Conservation (phyloP, 2,113 vertebrate species). For the Nettapus auritus region DNA sequence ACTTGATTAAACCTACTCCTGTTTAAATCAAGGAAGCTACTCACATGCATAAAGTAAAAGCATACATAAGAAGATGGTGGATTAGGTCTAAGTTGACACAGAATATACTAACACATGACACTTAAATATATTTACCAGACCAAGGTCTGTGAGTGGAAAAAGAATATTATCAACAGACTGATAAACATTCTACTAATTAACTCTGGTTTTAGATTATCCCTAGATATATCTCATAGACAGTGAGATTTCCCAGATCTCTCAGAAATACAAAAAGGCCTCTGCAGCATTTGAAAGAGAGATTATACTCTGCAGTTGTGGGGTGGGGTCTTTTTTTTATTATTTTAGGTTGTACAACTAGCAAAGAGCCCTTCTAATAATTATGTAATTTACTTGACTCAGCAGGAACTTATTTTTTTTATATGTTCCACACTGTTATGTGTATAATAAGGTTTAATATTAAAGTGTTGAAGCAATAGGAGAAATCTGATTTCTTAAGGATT, state of each 20-base stretch:
- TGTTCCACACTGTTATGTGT: conserved; percentile 18
- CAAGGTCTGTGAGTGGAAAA: conserved; percentile 10
- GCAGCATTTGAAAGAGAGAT: conserved; percentile 25
- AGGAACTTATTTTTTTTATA: conserved; percentile 60
- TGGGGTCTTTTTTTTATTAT: neutral
- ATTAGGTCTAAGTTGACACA: neutral
- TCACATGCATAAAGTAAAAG: neutral
- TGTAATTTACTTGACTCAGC: conserved; percentile 34
- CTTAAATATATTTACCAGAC: neutral
- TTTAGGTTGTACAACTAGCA: neutral
- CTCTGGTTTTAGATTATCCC: conserved; percentile 38
- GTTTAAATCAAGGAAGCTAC: neutral
- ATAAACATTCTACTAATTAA: conserved; percentile 58
- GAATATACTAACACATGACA: neutral
- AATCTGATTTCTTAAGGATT: conserved; percentile 32
- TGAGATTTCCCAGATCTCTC: neutral
- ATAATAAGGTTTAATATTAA: conserved; percentile 32
- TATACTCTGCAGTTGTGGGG: neutral
- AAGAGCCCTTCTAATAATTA: conserved; percentile 50
- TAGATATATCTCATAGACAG: conserved; percentile 10
- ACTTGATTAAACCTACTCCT: neutral
- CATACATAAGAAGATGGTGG: neutral
- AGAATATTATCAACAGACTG: conserved; percentile 22
- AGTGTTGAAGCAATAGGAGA: conserved; percentile 9
- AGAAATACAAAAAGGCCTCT: conserved; percentile 6